Evolutionary conservation across 2,113 vertebrate genomes (phyloP).

Genomic region (Falcunculus frontatus): DNA sequence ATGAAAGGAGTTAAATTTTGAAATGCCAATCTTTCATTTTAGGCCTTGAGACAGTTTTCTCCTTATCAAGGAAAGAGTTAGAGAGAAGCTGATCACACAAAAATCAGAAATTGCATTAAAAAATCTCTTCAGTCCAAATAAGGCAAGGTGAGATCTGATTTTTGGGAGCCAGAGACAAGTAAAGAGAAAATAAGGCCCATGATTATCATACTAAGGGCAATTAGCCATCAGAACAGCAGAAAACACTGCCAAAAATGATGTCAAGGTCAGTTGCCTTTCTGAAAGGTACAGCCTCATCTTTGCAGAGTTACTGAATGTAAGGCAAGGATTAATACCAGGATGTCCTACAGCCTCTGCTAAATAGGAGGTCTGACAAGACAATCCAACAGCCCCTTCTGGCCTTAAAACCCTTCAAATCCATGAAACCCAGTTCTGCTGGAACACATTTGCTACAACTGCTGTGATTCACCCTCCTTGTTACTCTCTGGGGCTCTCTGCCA

Average conservation of each 20-base stretch:
- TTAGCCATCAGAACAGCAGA: background rate
- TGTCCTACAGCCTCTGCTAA: background rate
- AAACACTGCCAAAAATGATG: background rate
- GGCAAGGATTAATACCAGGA: background rate
- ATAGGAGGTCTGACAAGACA: background rate
- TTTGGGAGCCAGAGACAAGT: background rate
- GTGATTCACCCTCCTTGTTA: constrained; percentile 56
- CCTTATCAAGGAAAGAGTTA: background rate
- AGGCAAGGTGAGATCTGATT: background rate
- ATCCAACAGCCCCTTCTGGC: background rate
- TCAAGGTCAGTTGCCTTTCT: background rate
- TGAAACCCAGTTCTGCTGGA: constrained; percentile 10
- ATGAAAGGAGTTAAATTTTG: background rate
- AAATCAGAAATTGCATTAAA: background rate
- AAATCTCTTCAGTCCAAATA: background rate
- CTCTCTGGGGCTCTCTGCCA: constrained; percentile 58
- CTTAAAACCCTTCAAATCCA: background rate
- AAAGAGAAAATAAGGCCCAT: background rate
- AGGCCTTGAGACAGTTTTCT: background rate
- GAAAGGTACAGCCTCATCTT: background rate
- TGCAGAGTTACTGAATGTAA: background rate
- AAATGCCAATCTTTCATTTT: background rate
- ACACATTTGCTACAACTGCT: constrained; percentile 46
- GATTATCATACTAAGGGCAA: background rate
- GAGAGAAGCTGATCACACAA: background rate